Evolutionary conservation across 2,113 vertebrate genomes (phyloP).

Genomic region (Haliaeetus leucogaster): DNA sequence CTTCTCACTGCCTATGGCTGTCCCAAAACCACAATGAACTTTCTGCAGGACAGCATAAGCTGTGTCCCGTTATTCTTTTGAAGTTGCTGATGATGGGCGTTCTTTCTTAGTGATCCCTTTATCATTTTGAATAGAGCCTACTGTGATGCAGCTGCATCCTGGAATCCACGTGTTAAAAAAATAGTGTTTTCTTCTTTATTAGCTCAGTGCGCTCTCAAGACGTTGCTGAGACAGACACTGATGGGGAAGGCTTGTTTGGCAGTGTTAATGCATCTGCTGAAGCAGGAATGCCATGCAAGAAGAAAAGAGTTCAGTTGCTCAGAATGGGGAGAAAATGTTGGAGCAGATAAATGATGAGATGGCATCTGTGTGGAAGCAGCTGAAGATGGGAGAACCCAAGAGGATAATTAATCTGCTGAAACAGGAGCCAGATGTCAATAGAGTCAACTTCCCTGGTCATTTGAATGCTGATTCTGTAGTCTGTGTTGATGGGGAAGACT

Average conservation of each 20-base stretch:
- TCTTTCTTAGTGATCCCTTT: neutral
- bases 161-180: neutral
- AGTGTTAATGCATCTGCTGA: neutral
- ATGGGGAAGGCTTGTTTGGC: neutral
- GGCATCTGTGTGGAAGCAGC: slow-evolving; percentile 48
- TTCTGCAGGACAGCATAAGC: neutral
- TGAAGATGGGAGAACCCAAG: slow-evolving; percentile 45
- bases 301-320: slow-evolving; percentile 2
- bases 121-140: slow-evolving; percentile 8
- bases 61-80: neutral
- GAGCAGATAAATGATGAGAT: slow-evolving; percentile 53
- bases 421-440: slow-evolving; percentile 62
- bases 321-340: slow-evolving; percentile 15
- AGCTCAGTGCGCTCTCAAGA: neutral
- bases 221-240: neutral
- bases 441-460: slow-evolving; percentile 45
- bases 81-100: neutral
- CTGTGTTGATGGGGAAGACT: slow-evolving; percentile 39
- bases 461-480: slow-evolving; percentile 61
- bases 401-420: slow-evolving; percentile 66
- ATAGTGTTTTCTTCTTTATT: neutral
- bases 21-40: neutral
- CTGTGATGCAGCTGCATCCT: slow-evolving; percentile 1
- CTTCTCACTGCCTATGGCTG: neutral
- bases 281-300: slow-evolving; percentile 9